Percentiles rank a stretch among this genome's conserved stretches.
These are phyloP conservation scores for Minunthozetes semirufus DNA, from an alignment of 2,888 invertebrate genomes.

Conservation along the genomic window DNA sequence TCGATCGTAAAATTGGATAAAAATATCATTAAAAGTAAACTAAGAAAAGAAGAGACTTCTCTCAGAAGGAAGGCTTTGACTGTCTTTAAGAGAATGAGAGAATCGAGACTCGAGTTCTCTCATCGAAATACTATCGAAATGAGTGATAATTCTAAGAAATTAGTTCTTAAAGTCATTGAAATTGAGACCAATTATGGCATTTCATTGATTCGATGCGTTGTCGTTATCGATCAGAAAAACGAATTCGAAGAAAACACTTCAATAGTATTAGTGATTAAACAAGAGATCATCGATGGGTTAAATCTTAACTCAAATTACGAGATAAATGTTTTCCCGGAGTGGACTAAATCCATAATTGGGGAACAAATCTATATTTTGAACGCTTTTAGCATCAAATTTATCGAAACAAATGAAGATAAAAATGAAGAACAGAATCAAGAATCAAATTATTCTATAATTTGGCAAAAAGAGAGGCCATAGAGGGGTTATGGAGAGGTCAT, in stretches of 20 bases:
- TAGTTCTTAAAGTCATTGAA: neutral
- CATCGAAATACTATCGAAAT: neutral
- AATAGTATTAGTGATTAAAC: neutral
- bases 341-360: neutral
- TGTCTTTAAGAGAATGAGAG: neutral
- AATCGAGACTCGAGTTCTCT: slow-evolving; percentile 4
- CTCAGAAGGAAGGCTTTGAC: neutral
- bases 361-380: neutral
- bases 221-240: neutral
- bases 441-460: too few species aligned
- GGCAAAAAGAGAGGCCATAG: too few species aligned
- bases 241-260: neutral
- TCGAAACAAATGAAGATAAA: too few species aligned
- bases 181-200: neutral
- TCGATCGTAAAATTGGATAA: neutral
- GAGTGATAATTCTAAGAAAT: neutral
- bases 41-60: neutral
- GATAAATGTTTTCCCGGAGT: neutral
- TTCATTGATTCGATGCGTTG: neutral
- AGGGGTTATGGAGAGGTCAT: too few species aligned
- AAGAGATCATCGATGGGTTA: neutral
- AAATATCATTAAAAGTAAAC: neutral
- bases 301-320: neutral
- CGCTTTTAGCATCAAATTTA: neutral
- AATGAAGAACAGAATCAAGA: too few species aligned